phyloP scores from a whole-genome alignment of 2,113 vertebrate species.

The Ctenodactylus gundi region DNA sequence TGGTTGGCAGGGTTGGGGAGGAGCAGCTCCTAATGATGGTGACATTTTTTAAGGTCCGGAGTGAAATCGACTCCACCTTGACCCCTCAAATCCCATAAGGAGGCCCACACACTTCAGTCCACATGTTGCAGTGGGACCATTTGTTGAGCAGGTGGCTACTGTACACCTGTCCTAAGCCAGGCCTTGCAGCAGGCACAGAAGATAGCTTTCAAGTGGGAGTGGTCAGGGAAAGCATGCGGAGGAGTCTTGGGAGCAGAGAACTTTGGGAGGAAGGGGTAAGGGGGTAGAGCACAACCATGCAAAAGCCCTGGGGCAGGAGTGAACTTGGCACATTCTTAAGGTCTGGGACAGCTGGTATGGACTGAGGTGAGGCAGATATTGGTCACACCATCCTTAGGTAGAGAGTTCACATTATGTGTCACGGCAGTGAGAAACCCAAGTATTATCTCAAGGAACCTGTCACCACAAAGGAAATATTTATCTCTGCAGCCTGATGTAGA shows the following conservation, averaged over 20 bases:
- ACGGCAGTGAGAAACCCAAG: not conserved
- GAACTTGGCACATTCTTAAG: not conserved
- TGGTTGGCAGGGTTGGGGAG: not conserved
- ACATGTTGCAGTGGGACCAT: not conserved
- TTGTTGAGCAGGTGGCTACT: not conserved
- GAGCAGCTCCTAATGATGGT: accelerated
- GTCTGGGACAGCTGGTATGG: not conserved
- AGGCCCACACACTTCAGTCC: not conserved
- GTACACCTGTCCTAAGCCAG: not conserved
- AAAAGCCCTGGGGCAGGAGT: not conserved
- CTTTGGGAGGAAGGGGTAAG: accelerated
- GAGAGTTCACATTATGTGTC: not conserved
- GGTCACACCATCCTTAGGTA: accelerated
- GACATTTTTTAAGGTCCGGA: not conserved
- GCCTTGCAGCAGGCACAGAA: not conserved
- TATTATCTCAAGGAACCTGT: accelerated
- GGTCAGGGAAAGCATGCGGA: not conserved
- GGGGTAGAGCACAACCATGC: not conserved
- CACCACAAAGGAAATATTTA: accelerated
- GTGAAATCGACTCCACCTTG: not conserved
- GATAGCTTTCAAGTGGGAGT: not conserved
- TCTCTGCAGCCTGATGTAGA: not conserved
- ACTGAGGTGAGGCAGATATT: too few relatives aligned
- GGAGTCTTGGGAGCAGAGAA: too few relatives aligned
- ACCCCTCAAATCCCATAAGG: not conserved